Base-by-base conservation (phyloP, 23 tunicate species). In the Trididemnum nubilum region DNA sequence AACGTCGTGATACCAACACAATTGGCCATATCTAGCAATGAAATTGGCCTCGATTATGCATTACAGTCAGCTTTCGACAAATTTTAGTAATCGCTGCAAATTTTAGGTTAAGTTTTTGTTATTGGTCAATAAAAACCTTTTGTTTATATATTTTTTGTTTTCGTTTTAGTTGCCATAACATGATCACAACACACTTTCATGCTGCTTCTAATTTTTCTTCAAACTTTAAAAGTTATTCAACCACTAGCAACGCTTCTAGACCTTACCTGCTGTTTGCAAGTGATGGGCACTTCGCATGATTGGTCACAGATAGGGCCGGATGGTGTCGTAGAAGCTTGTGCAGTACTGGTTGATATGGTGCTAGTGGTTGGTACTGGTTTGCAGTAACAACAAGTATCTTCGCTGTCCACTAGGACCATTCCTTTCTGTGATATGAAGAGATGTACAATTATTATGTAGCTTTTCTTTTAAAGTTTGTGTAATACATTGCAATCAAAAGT, bases 321-420 rank as follows among this genome's bases (percentile, higher is more conserved):
- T 60, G 94, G 81, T 57, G 98, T 87, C 0, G 90, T 93, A 21
- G 91, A 2, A n/a, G 57, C 35, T 7, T 51, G 73, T 12, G 74
- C 37, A 28, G 90, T 70, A 21, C 85, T 69, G 33, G 87, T 76
- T 18, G 90, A 29, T 21, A 31, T 23, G 40, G 71, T 33, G 34
- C 82, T 82, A 12, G 93, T 88, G 0, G 93, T 88, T 18, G 93
- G 93, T 30, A 82, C 34, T 18, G 80, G 60, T 34, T 36, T 80
- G 38, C 98, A 93, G 38, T 93, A 69, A 65, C 98, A 93, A 54
- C 98, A 93, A 50, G 71, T 33, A 19, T 57, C 93, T 0, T 67
- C 76, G 2, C 61, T 65, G 51, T 87, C 74, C 12, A 93, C 81
- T 36, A 93, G 85, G 21, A 80, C 32, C 98, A 80, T 93, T 35